phyloP scores from a whole-genome alignment of 2,888 invertebrate species.

The Clanis bilineata region DNA sequence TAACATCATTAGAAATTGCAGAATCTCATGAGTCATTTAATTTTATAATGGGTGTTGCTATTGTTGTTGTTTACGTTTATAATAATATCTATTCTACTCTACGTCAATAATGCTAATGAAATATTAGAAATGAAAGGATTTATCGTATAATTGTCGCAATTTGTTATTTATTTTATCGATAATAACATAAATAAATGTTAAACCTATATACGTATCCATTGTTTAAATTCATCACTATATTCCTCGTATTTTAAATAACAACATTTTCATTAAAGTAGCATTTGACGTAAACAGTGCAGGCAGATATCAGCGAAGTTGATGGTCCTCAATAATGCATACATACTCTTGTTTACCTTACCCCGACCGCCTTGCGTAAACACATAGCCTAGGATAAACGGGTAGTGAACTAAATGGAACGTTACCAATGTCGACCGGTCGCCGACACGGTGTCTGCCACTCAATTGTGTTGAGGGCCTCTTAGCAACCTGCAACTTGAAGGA shows the following conservation, averaged over 20 bases:
- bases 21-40: background rate
- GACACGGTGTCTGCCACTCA: slow-evolving; percentile 46
- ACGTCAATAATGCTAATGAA: no score
- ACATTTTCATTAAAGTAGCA: background rate
- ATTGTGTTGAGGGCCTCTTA: slow-evolving; percentile 42
- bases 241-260: background rate
- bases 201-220: no score
- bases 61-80: background rate
- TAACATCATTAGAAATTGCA: slow-evolving; percentile 6
- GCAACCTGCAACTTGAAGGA: slow-evolving; percentile 46
- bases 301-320: slow-evolving; percentile 1
- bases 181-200: no score
- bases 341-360: background rate
- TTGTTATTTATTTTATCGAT: no score
- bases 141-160: no score
- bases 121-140: no score
- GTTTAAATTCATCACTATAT: no score
- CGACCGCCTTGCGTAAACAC: slow-evolving; percentile 1
- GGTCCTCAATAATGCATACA: background rate
- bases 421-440: slow-evolving; percentile 40
- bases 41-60: slow-evolving; percentile 3
- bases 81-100: no score
- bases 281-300: slow-evolving; percentile 2
- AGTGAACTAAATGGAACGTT: slow-evolving; percentile 26
- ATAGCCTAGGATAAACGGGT: slow-evolving; percentile 27